Conservation (phyloP, 2,888 invertebrate genomes). For the Hoplodrina ambigua region DNA sequence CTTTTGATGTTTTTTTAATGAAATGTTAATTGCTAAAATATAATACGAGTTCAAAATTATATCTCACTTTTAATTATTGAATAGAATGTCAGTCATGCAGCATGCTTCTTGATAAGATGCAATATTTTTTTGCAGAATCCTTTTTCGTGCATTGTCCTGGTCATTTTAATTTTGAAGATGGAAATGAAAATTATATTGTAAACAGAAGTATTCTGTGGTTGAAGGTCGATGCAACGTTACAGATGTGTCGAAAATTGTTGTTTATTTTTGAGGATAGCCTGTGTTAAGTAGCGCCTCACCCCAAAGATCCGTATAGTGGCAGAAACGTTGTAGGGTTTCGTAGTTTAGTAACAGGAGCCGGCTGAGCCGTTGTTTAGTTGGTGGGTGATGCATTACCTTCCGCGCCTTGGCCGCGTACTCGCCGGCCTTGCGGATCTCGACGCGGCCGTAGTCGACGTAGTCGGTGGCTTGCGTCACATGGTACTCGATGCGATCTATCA, state of each 20-base stretch:
- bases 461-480: constrained; percentile 96
- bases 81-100: constrained; percentile 39
- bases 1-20: too few relatives aligned
- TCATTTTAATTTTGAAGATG: constrained; percentile 21
- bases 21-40: neutral
- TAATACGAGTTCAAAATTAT: neutral
- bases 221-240: constrained; percentile 19
- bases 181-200: constrained; percentile 33
- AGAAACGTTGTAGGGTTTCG: constrained; percentile 30
- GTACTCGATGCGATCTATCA: constrained; percentile 98
- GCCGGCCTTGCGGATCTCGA: constrained; percentile 94
- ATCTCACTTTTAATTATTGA: neutral
- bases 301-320: constrained; percentile 39
- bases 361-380: constrained; percentile 45
- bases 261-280: constrained; percentile 31
- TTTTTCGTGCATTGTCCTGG: constrained; percentile 23
- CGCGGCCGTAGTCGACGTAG: constrained; percentile 95
- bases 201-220: constrained; percentile 19
- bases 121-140: constrained; percentile 3
- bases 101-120: constrained; percentile 45
- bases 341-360: constrained; percentile 56
- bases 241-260: constrained; percentile 25
- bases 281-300: constrained; percentile 54
- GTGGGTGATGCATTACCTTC: constrained; percentile 92
- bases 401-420: constrained; percentile 96